Evolutionary conservation across 2,888 invertebrate species (phyloP).

Genomic region (Artemia sinica): DNA sequence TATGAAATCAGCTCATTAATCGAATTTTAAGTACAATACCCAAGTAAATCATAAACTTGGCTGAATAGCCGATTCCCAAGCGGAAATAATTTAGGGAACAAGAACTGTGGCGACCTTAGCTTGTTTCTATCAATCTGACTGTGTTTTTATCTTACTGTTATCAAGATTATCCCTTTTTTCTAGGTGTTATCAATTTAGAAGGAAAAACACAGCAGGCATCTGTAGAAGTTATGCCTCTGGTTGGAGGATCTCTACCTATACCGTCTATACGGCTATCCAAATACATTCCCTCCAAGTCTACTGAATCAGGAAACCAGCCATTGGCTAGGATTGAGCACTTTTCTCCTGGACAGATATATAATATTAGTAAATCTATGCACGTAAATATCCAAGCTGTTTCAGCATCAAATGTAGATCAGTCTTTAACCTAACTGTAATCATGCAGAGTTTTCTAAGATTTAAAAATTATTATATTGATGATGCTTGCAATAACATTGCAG

Average conservation of each 20-base stretch:
- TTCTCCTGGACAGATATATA: constrained; percentile 78
- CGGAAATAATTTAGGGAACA: no score
- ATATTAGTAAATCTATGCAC: constrained; percentile 74
- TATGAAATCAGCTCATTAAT: no score
- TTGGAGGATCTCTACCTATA: constrained; percentile 69
- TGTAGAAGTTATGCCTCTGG: constrained; percentile 80
- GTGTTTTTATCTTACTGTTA: no score
- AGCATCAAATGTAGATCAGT: not conserved
- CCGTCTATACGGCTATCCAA: constrained; percentile 73
- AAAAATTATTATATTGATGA: no score
- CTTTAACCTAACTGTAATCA: not conserved
- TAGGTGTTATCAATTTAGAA: constrained; percentile 53
- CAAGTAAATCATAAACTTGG: no score
- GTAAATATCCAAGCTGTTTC: constrained; percentile 53
- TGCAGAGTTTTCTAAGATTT: no score
- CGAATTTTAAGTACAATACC: no score
- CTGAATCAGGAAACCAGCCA: not conserved
- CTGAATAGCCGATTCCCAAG: no score
- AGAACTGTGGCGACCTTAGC: no score
- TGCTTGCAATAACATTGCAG: no score
- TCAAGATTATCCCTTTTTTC: constrained; percentile 25
- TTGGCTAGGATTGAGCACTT: constrained; percentile 64
- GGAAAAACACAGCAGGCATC: constrained; percentile 51
- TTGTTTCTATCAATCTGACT: no score
- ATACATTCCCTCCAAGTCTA: constrained; percentile 51